Base-by-base conservation (phyloP, 2,113 vertebrate genomes). In the Calidris pygmaea region DNA sequence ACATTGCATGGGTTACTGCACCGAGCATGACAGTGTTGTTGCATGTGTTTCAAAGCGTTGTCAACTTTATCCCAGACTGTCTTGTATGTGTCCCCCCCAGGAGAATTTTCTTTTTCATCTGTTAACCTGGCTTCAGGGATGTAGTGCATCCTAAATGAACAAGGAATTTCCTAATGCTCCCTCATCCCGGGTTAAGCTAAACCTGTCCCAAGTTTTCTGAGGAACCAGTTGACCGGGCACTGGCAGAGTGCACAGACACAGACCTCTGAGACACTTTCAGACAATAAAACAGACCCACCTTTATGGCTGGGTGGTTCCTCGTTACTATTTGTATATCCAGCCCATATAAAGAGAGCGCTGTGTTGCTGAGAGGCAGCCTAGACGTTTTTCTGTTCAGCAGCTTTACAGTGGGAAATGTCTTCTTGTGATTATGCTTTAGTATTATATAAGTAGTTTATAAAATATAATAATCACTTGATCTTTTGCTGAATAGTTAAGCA, bases 1-100 rank as follows among this genome's bases (percentile, higher is more conserved):
- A 23, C 90, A 66, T 39, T 83, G 96, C 96, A 95, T 97, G 97
- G 50, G 41, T 82, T 43, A 3, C 63, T 45, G 65, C 58, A 65
- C 34, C 1, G 14, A 82, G 95, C 96, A 95, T 65, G 97, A 34
- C 59, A 3, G 43, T 83, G 66, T 29, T 35, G 82, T 75, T 97
- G 97, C 97, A 97, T 53, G 96, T 39, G 77, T 80, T 75, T 60
- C 18, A 2, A 63, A 34, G 10, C 0, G 5, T 78, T 76, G 63
- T 62, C 85, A 2, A 52, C 89, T 85, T 52, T 73, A 21, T 53
- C 55, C 52, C 34, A 0, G 26, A 22, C 66, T 83, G 41, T 34
- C 78, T 16, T 35, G 59, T 77, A 26, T 11, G 53, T 92, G 67
- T 79, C 3, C 24, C 23, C 23, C 32, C 16, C 14, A 8, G 35